A percentile compares a stretch with the other conserved stretches of the same genome.
Conservation (phyloP, 2,888 invertebrate genomes). For the Melinaea menophilus region DNA sequence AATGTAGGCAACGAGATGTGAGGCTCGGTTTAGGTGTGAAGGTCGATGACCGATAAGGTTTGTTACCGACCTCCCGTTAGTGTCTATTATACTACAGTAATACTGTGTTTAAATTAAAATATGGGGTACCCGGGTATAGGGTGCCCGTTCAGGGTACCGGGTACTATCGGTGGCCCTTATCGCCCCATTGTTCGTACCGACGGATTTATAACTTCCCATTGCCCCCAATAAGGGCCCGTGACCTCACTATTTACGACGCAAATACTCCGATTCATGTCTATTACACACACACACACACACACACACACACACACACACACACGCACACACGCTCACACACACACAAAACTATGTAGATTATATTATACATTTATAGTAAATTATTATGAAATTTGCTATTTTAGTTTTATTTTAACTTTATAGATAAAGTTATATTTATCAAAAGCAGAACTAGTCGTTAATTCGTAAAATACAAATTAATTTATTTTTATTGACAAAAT, state of each 20-base stretch:
- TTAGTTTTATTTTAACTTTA: no score
- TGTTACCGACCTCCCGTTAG: slow-evolving; percentile 55
- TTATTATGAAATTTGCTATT: no score
- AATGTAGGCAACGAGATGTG: slow-evolving; percentile 56
- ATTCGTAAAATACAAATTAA: no score
- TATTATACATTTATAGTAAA: background rate
- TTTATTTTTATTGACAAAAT: no score
- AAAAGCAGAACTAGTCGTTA: no score
- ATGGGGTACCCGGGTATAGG: background rate
- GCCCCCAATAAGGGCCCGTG: slow-evolving; percentile 76
- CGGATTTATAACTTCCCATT: slow-evolving; percentile 78
- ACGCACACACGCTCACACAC: background rate
- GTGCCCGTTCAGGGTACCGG: slow-evolving; percentile 41
- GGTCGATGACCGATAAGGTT: slow-evolving; percentile 76
- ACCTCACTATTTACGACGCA: slow-evolving; percentile 55
- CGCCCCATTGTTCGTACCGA: slow-evolving; percentile 75
- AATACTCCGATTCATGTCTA: slow-evolving; percentile 30
- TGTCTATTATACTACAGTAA: slow-evolving; percentile 4
- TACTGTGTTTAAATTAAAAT: no score
- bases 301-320: background rate
- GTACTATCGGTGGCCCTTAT: slow-evolving; percentile 71
- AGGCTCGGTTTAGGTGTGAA: slow-evolving; percentile 74
- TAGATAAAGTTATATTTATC: no score
- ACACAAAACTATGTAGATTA: background rate
- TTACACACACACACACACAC: slow-evolving; percentile 7